Evolutionary conservation across 2,113 vertebrate species (phyloP), one percentile per base, ranked within the genome.

Genomic region (Microcebus ravelobensis): DNA sequence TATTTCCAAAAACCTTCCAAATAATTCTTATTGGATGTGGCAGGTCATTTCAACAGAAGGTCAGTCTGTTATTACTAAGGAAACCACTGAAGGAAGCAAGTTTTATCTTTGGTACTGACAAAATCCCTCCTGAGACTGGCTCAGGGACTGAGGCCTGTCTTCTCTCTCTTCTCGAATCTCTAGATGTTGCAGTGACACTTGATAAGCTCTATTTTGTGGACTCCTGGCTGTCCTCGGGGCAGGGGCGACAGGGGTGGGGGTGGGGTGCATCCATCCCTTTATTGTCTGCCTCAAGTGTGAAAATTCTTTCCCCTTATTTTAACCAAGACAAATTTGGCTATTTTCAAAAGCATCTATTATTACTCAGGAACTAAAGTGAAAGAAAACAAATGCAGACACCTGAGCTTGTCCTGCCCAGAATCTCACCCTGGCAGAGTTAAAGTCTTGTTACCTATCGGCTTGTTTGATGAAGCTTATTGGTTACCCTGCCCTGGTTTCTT

Each of bases 1-100:
- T 74, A 65, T 91, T 95, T 97, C 73, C 74, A 79, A 76, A 94
- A 91, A 57, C 71, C 45, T 96, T 82, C 50, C 27, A 82, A 65
- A 77, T 89, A 79, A 83, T 79, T 83, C 45, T 89, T 93, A 48
- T 15, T 81, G 42, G 36, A 74, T n/a, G 3, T 59, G 76, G 23
- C 36, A 70, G 18, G 34, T 89, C 31, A 94, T 91, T 93, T 80
- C 34, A 52, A 80, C 39, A 87, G 80, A 73, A 50, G 10, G 42
- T 83, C 74, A 74, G 50, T 50, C 55, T 87, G 20, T 92, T 95
- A 88, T 96, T 70, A 74, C 42, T 71, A 57, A 89, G 79, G 87
- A 89, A 77, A 87, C n/a, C 81, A 80, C 3, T 20, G 21, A 86
- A 87, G 45, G 74, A 88, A 59, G 50, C 50, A 61, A 55, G 68